Evolutionary conservation across 2,888 invertebrate genomes (phyloP).

Genomic region (Orthosia gracilis): DNA sequence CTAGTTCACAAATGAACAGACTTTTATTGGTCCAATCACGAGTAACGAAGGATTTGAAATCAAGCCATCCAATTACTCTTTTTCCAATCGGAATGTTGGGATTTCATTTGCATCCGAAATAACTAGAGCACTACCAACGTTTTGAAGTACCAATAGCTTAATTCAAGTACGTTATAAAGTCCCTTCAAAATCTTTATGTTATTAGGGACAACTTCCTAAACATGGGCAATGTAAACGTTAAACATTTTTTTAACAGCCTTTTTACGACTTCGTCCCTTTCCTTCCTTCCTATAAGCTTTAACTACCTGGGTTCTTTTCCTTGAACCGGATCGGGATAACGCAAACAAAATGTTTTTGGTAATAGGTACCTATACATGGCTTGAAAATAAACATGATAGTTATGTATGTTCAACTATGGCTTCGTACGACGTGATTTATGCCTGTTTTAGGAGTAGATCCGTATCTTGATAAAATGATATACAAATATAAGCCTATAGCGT

Average conservation of each 20-base stretch:
- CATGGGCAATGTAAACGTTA: slow-evolving; percentile 44
- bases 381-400: slow-evolving; percentile 16
- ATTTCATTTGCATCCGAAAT: slow-evolving; percentile 32
- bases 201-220: slow-evolving; percentile 44
- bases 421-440: background rate
- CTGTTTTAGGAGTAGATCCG: too few relatives aligned
- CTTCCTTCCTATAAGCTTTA: slow-evolving; percentile 49
- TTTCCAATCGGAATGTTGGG: slow-evolving; percentile 26
- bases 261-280: slow-evolving; percentile 48
- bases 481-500: too few relatives aligned
- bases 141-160: slow-evolving; percentile 10
- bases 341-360: slow-evolving; percentile 37
- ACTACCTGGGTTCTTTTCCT: slow-evolving; percentile 52
- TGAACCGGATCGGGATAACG: slow-evolving; percentile 33
- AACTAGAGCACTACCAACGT: background rate
- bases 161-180: slow-evolving; percentile 11
- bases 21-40: slow-evolving; percentile 50
- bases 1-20: slow-evolving; percentile 28
- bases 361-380: slow-evolving; percentile 20
- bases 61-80: slow-evolving; percentile 38
- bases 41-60: slow-evolving; percentile 39
- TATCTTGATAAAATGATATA: too few relatives aligned
- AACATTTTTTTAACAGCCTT: slow-evolving; percentile 51
- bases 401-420: background rate
- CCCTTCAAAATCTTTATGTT: slow-evolving; percentile 20